Percentiles rank a stretch among this genome's conserved stretches.
phyloP scores from a whole-genome alignment of 2,888 invertebrate species.

The Rotaria magnacalcarata region DNA sequence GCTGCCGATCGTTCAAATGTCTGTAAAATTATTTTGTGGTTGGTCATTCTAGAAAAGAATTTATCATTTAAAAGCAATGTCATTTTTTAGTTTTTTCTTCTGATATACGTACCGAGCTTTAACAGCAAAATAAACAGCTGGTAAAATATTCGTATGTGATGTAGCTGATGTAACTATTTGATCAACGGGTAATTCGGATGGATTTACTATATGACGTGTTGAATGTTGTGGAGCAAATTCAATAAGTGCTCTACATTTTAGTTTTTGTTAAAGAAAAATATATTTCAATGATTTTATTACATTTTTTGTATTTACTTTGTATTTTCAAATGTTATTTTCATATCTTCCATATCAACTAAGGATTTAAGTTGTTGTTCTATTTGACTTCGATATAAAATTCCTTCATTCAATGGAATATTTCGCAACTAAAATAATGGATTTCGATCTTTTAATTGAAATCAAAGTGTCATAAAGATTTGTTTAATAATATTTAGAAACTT shows the following conservation, averaged over 20 bases:
- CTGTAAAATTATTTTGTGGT: slow-evolving; percentile 31
- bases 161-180: slow-evolving; percentile 14
- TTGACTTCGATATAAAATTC: slow-evolving; percentile 43
- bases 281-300: no score
- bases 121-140: slow-evolving; percentile 35
- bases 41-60: neutral
- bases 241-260: neutral
- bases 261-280: neutral
- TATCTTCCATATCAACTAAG: slow-evolving; percentile 30
- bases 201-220: neutral
- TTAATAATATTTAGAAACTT: no score
- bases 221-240: slow-evolving; percentile 11
- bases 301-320: slow-evolving; percentile 1
- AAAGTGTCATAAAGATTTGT: no score
- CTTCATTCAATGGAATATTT: slow-evolving; percentile 45
- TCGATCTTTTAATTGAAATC: no score
- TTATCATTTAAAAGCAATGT: neutral
- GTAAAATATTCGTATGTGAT: slow-evolving; percentile 14
- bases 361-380: slow-evolving; percentile 44
- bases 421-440: slow-evolving; percentile 9
- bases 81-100: neutral
- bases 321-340: slow-evolving; percentile 37
- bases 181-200: slow-evolving; percentile 9
- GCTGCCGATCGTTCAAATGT: slow-evolving; percentile 35
- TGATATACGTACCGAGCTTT: neutral